Base-by-base conservation (phyloP, 2,113 vertebrate species). In the Caloenas nicobarica region DNA sequence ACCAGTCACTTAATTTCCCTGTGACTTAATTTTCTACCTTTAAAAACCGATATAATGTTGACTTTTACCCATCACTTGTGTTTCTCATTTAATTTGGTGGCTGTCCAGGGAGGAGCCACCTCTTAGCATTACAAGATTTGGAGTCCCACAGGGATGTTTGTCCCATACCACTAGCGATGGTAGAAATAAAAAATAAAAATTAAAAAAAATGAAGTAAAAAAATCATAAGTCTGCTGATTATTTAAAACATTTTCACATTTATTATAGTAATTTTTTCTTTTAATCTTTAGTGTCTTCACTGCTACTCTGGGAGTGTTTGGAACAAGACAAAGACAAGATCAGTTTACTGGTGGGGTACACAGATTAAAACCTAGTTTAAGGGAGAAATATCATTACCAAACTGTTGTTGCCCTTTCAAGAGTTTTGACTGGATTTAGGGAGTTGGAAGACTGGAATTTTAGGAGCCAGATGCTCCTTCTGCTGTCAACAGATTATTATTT, bases 1-100 rank as follows among this genome's bases (percentile, higher is more conserved):
- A 86, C 54, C 33, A 51, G 24, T 79, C 38, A 53, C 48, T 74
- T 79, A 48, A 80, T 85, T 94, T 91, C 40, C 71, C 29, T 44
- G 50, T 85, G 58, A 94, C 88, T 91, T 72, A 77, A 62, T 96
- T 94, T 88, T 89, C 66, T 81, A 50, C 64, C 74, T 91, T 95
- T 93, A 86, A 91, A 91, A 86, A 88, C n/a, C 12, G 31, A 8
- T 66, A 34, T 76, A 58, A 72, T 46, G 24, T 48, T 88, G 76
- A 86, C 62, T 62, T 91, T 91, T 82, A 54, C 31, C 26, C 46
- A 74, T 77, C n/a, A 42, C 2, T 92, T 83, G 29, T 72, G 31
- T 81, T 81, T 86, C 64, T 64, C 38, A 54, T 77, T 80, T 85
- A 89, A 71, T 85, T 82, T 94, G 15, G 28, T 42, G 21, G n/a